Conservation (phyloP, 2,797 vertebrate species). For the Myotis myotis region DNA sequence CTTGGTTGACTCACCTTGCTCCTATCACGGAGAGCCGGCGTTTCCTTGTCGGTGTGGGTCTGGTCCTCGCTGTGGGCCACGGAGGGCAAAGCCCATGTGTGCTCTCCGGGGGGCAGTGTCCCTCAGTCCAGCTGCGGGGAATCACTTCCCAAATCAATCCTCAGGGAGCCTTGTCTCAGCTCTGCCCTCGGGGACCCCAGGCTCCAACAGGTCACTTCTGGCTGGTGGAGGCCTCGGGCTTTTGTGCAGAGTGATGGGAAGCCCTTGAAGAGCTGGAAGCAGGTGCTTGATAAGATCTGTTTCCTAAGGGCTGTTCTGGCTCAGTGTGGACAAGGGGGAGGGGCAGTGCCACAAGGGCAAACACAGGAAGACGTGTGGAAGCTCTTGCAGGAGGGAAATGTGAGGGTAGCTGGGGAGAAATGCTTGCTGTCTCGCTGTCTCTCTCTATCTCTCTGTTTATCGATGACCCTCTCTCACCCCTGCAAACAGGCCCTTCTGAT, state of each 20-base stretch:
- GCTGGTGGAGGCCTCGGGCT: not conserved
- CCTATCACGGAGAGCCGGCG: fast-evolving
- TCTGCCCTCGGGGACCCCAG: fast-evolving
- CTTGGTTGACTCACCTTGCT: too few species aligned
- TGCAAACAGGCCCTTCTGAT: not conserved
- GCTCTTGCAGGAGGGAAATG: not conserved
- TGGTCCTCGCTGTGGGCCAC: not conserved
- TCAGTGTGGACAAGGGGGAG: not conserved
- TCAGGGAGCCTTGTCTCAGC: not conserved
- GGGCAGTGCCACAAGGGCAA: too few species aligned
- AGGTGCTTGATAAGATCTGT: not conserved
- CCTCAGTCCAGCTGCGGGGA: not conserved
- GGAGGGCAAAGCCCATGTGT: too few species aligned
- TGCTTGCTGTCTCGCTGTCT: not conserved
- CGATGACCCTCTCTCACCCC: not conserved
- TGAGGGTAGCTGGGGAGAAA: not conserved
- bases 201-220: not conserved
- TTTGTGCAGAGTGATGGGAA: not conserved
- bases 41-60: not conserved
- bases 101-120: not conserved
- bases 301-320: not conserved
- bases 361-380: not conserved
- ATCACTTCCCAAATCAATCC: not conserved
- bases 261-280: not conserved
- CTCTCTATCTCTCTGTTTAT: not conserved